Evolutionary conservation across 1,140 invertebrate species (phyloP).

Genomic region (Drosophila kanapiae): DNA sequence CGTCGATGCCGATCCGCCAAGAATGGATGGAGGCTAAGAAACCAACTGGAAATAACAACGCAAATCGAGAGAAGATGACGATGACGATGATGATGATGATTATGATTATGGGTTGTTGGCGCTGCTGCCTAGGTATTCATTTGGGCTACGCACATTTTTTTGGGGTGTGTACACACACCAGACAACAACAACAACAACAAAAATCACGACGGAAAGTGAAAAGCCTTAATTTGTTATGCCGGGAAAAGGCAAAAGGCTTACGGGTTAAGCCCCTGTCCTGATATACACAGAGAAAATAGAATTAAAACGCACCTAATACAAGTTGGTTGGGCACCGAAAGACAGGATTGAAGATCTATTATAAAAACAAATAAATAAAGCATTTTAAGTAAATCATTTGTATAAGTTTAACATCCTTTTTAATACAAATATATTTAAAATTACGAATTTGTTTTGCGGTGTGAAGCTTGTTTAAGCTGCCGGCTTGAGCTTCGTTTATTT

Average conservation of each 20-base stretch:
- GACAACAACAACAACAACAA: constrained; percentile 38
- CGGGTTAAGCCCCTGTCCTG: constrained; percentile 30
- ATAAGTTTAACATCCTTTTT: too few relatives aligned
- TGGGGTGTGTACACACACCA: constrained; percentile 57
- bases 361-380: too few relatives aligned
- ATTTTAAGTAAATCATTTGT: too few relatives aligned
- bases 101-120: constrained; percentile 77
- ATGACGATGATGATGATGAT: constrained; percentile 58
- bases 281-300: constrained; percentile 10
- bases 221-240: constrained; percentile 71
- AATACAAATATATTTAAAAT: too few relatives aligned
- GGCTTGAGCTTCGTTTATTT: constrained; percentile 56
- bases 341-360: too few relatives aligned
- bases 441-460: neutral
- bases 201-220: constrained; percentile 67
- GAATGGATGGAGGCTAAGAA: constrained; percentile 9
- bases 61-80: neutral
- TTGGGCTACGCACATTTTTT: constrained; percentile 65
- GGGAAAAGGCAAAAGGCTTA: constrained; percentile 15
- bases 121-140: constrained; percentile 73
- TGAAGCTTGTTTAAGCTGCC: neutral
- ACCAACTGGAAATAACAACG: constrained; percentile 6
- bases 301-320: too few relatives aligned
- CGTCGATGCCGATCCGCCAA: constrained; percentile 6
- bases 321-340: too few relatives aligned